Evolutionary conservation across 1,140 invertebrate genomes (phyloP).

Genomic region (Bombus breviceps): DNA sequence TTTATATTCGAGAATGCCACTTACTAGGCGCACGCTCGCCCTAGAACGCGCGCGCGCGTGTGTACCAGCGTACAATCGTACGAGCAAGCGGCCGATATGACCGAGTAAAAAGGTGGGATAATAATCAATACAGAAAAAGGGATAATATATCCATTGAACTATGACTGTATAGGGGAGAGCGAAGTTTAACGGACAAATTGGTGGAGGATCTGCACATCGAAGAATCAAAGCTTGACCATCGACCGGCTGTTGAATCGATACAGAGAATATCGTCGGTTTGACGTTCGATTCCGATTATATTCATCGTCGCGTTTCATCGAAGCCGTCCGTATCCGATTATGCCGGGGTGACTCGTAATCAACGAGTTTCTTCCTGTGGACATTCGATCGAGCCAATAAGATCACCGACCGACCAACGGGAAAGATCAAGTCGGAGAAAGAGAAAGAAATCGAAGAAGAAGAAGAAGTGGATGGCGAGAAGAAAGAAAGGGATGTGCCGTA

Average conservation of each 20-base stretch:
- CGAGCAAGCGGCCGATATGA: background rate
- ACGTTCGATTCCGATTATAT: conserved; percentile 9
- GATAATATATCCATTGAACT: conserved; percentile 48
- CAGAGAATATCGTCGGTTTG: background rate
- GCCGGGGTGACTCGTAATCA: conserved; percentile 23
- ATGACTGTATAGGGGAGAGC: background rate
- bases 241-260: conserved; percentile 8
- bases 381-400: conserved; percentile 40
- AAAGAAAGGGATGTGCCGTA: background rate
- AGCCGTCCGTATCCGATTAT: conserved; percentile 42
- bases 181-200: conserved; percentile 63
- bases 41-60: background rate
- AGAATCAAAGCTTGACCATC: conserved; percentile 33
- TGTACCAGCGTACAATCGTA: background rate
- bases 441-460: background rate
- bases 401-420: background rate
- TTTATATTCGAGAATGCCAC: conserved; percentile 69
- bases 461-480: too few species aligned
- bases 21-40: conserved; percentile 39
- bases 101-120: conserved; percentile 56
- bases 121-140: conserved; percentile 65
- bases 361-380: conserved; percentile 32
- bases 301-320: conserved; percentile 30
- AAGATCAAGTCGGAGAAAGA: too few species aligned
- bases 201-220: background rate